Evolutionary conservation across 2,888 invertebrate genomes (phyloP).

Genomic region (Chironomus tentans): DNA sequence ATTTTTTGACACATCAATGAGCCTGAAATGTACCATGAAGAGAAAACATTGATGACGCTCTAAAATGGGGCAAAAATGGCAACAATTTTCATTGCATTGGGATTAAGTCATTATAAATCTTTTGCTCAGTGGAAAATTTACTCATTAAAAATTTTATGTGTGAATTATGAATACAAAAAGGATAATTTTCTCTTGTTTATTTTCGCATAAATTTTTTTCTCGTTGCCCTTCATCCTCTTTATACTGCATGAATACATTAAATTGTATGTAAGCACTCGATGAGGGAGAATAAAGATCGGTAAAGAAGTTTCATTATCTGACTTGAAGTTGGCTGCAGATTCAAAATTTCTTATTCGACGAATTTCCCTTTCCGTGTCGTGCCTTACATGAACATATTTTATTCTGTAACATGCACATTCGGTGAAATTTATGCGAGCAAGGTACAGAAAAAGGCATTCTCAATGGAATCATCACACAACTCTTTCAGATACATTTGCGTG

Average conservation of each 20-base stretch:
- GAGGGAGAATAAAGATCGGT: not conserved
- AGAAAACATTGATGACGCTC: not conserved
- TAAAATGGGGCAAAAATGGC: too few species aligned
- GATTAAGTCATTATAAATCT: not conserved
- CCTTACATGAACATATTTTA: not conserved
- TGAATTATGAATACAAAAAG: not conserved
- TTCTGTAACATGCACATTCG: not conserved
- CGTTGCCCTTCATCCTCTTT: too few species aligned
- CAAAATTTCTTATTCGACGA: not conserved
- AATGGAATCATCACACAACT: not conserved
- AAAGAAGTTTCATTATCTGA: not conserved
- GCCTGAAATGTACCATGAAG: not conserved
- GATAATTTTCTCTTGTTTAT: too few species aligned
- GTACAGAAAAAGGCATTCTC: not conserved
- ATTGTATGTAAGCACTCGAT: not conserved
- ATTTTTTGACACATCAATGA: not conserved
- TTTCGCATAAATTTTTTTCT: not conserved
- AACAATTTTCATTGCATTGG: not conserved
- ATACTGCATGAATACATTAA: not conserved
- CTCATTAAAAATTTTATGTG: constrained; percentile 5
- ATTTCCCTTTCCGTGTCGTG: not conserved
- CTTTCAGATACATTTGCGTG: not conserved
- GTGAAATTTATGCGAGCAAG: not conserved
- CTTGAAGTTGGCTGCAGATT: constrained; percentile 1
- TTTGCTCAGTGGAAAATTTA: not conserved